These are phyloP conservation scores for Icerya purchasi DNA, from an alignment of 2,888 invertebrate genomes.

Conservation along the genomic window DNA sequence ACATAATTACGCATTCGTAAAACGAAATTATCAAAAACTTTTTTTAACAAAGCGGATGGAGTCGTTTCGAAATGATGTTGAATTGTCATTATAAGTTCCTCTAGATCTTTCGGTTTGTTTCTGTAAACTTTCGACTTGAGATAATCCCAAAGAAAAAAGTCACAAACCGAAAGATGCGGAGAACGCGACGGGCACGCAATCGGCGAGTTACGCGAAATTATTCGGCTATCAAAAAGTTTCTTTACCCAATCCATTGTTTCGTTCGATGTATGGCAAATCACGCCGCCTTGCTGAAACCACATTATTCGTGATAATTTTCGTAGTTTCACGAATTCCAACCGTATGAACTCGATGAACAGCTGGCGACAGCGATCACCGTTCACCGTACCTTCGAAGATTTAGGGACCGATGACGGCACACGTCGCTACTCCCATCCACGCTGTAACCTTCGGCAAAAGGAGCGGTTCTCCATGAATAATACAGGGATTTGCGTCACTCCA, in stretches of 20 bases:
- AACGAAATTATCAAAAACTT: neutral
- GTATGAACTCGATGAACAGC: too few species aligned
- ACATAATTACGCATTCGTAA: neutral
- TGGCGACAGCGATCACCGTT: too few species aligned
- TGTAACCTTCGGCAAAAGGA: too few species aligned
- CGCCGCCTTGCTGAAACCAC: too few species aligned
- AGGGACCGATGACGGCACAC: too few species aligned
- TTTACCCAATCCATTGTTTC: neutral
- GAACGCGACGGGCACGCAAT: neutral
- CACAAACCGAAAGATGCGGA: neutral
- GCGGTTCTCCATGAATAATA: too few species aligned
- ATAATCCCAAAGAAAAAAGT: neutral
- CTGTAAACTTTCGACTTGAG: neutral
- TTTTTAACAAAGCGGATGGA: neutral
- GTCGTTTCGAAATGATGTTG: neutral
- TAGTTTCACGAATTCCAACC: too few species aligned
- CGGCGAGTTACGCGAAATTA: neutral
- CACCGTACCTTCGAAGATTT: too few species aligned
- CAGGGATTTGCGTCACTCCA: too few species aligned
- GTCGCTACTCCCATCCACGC: too few species aligned
- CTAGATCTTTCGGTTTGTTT: neutral
- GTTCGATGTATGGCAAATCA: neutral
- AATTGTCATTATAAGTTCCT: neutral
- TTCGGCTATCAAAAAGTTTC: neutral
- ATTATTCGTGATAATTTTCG: too few species aligned